Evolutionary conservation across 1,140 invertebrate genomes (phyloP), one percentile per base, ranked within the genome.

Genomic region (Brachionus rubens): DNA sequence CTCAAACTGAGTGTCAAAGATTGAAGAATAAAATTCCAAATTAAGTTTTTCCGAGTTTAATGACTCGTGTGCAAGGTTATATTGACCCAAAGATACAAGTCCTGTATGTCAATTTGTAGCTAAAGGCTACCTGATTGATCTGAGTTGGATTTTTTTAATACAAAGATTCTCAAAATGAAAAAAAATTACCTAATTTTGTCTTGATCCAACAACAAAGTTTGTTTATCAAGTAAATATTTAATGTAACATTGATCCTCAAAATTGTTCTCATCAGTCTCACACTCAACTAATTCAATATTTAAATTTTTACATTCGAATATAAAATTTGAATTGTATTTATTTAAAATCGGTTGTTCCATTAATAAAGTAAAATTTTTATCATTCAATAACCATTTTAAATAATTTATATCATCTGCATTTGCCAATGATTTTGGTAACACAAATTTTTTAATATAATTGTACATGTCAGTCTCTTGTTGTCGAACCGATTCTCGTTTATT

Each of bases 401-500:
- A 72, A 24, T 72, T 54, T 4, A 72, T 72, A 28, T 72, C 68
- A 12, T 54, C 68, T 7, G 36, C 30, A 36, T 72, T 72, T 2
- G 68, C 68, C 68, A 72, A 14, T 19, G 68, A 72, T 41, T 72
- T 72, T n/a, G 68, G 68, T 24, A 72, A 48, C 16, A 48, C 43
- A 33, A 72, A 48, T 19, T 72, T 72, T 48, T 72, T 0, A 2
- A 72, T 21, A 14, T 40, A 36, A 28, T 48, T 40, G 10, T 26
- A 50, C 46, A 50, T 72, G 10, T 48, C 16, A n/a, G 0, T 2
- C 30, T 72, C 68, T 12, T 40, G 28, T 12, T 2, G 3, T 36
- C 28, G 10, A 3, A 72, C 24, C 0, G 2, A 12, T 21, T 65
- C 19, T 10, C 2, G 40, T 0, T 24, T 16, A 21, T 50, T 70